Evolutionary conservation across 1,140 invertebrate genomes (phyloP), one percentile per base, ranked within the genome.

Genomic region (Drosophila tsacasi): DNA sequence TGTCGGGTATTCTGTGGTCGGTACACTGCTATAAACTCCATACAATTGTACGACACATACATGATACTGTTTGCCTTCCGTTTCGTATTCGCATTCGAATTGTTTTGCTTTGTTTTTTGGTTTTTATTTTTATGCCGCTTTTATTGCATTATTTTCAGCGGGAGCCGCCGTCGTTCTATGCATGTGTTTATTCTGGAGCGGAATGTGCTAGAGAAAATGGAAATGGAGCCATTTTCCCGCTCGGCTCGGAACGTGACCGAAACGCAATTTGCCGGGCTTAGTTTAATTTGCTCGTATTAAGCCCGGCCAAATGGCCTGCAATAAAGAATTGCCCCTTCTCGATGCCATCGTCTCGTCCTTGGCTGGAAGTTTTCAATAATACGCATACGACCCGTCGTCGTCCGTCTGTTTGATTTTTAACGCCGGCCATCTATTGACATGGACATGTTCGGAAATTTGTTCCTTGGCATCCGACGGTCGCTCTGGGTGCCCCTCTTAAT

Each of bases 91-190:
- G 61, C 12, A 32, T 62, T 55, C 61, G 61, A 52, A 54, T 46
- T 64, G 61, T 40, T 64, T 64, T 71, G 67, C 66, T 57, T 71
- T 71, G 35, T 57, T 76, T 54, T 40, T 40, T 50, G 47, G 50
- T 75, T 82, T 87, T 87, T 77, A 83, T 81, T 87, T 87, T 83
- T 89, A 89, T 83, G 84, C 65, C 84, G 79, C 37, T 89, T 89
- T 89, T 89, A 89, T 89, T 90, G 84, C 85, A 90, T 90, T 89
- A 90, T 89, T 89, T 89, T 81, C 66, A 78, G 75, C 86, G 81
- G 55, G 77, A n/a, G 39, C 39, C 21, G 10, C 30, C 35, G 42
- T 42, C 61, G 58, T 76, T 78, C 63, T 77, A 71, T 85, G 85
- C 81, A 85, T 85, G 60, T 85, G 75, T 79, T 90, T 89, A 76